Base-by-base conservation (phyloP, 2,888 invertebrate species). In the Agrotis exclamationis region DNA sequence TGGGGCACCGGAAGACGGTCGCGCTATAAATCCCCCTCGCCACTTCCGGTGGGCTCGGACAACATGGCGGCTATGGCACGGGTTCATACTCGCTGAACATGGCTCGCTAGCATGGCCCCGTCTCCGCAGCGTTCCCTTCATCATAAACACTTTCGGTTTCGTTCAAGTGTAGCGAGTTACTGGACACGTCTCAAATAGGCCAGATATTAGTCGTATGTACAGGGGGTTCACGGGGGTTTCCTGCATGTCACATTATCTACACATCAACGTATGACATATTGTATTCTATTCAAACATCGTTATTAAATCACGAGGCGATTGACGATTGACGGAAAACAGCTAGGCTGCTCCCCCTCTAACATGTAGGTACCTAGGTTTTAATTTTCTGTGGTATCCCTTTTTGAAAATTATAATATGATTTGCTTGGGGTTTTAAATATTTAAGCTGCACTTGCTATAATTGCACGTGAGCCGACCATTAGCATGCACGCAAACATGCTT, bases 21-120 rank as follows among this genome's bases (percentile, higher is more conserved):
- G 90, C 88, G 90, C 90, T 88, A 92, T 93, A 92, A 92, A 91
- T 90, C 90, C 91, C 76, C 91, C 89, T 85, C 85, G 86, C 83
- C 85, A 86, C 91, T 94, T 95, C 95, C 95, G 94, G 89, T 84
- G 86, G 63, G 77, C 80, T 85, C 87, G 89, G 71, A 87, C 92
- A 91, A 89, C 91, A 90, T 90, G 90, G 89, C 84, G 82, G 28
- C 44, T 44, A n/a, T 13, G 39, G 54, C 82, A 86, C 84, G 86
- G 86, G 84, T 72, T 86, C 85, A 76, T 79, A 82, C 77, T 60
- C 78, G 71, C 77, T 79, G 79, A 83, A 74, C 67, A 74, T 79
- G 79, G 73, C 69, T 70, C 74, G 62, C 54, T 39, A 22, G 39
- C 58, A 24, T 44, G 28, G n/a, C n/a, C 48, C 14, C 11, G 50